phyloP scores from a whole-genome alignment of 2,888 invertebrate genomes.

The Temnothorax unifasciatus region DNA sequence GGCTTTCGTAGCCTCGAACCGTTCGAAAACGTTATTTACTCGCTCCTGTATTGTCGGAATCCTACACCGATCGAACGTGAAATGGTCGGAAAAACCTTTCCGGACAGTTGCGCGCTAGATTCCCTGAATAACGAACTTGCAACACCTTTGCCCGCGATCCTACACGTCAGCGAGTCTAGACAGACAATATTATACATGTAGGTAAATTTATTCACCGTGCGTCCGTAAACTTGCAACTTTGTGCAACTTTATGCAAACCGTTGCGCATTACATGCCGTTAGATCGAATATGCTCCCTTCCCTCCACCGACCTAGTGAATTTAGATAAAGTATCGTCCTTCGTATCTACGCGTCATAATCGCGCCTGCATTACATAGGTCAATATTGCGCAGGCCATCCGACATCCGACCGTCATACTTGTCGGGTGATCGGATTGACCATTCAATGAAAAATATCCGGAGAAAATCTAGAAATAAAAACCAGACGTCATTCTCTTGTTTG shows the following conservation, averaged over 20 bases:
- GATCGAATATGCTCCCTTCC: background rate
- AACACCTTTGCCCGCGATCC: background rate
- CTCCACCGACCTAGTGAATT: background rate
- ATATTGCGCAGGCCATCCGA: background rate
- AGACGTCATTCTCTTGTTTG: background rate
- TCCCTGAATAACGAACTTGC: background rate
- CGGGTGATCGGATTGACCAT: background rate
- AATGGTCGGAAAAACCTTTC: background rate
- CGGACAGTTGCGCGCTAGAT: background rate
- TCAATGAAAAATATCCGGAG: background rate
- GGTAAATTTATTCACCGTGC: slow-evolving; percentile 37
- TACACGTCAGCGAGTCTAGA: background rate
- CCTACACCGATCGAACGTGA: background rate
- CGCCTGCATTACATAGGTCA: slow-evolving; percentile 17
- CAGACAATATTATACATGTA: background rate
- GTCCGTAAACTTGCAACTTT: slow-evolving; percentile 30
- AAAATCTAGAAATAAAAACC: slow-evolving; percentile 1
- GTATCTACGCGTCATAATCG: slow-evolving; percentile 26
- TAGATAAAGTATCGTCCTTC: slow-evolving; percentile 44
- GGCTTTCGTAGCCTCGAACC: background rate
- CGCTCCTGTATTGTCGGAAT: background rate
- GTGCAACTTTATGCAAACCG: slow-evolving; percentile 13
- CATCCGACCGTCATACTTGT: background rate
- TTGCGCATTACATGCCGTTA: background rate
- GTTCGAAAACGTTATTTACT: background rate